Evolutionary conservation across 2,113 vertebrate species (phyloP).

Genomic region (Sander lucioperca): DNA sequence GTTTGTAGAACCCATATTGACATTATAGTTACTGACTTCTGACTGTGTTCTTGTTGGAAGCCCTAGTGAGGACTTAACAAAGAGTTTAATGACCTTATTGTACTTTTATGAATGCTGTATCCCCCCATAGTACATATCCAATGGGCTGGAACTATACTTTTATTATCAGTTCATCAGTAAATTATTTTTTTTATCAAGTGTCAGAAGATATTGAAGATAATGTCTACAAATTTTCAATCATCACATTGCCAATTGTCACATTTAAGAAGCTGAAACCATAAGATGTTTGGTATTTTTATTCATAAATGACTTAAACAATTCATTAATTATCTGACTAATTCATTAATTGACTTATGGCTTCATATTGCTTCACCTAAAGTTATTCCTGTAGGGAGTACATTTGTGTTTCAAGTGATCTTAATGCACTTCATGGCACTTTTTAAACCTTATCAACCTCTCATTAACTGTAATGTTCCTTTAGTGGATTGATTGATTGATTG

Average conservation of each 20-base stretch:
- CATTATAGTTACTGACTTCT: not conserved
- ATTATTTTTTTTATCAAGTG: not conserved
- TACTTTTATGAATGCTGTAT: not conserved
- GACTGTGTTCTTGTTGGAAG: not conserved
- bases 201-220: too few species aligned
- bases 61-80: not conserved
- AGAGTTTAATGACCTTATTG: not conserved
- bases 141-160: not conserved
- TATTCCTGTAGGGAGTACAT: not conserved
- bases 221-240: too few species aligned
- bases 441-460: not conserved
- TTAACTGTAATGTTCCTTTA: not conserved
- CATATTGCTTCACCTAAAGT: too few species aligned
- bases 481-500: too few species aligned
- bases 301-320: not conserved
- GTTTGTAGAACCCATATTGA: too few species aligned
- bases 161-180: not conserved
- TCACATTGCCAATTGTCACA: not conserved
- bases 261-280: not conserved
- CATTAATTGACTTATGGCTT: not conserved
- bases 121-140: not conserved
- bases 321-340: not conserved
- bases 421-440: not conserved
- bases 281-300: not conserved
- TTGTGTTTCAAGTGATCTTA: not conserved